A percentile compares a stretch with the other conserved stretches of the same genome.
Evolutionary conservation across 2,113 vertebrate species (phyloP).

Genomic region (Mus spicilegus): DNA sequence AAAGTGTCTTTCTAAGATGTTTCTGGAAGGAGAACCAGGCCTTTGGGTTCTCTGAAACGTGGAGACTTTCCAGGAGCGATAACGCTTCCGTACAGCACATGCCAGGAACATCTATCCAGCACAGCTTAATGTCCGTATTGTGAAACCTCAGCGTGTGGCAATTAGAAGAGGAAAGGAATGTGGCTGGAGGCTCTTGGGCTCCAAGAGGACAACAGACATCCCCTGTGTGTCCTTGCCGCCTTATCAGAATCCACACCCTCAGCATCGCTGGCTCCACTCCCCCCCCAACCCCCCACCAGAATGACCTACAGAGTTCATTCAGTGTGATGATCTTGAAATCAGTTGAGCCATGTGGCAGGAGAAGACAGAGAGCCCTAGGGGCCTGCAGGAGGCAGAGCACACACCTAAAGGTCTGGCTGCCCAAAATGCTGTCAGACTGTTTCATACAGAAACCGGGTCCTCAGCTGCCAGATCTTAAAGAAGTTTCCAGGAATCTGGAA

Average conservation of each 20-base stretch:
- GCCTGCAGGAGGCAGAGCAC: not conserved
- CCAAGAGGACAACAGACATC: not conserved
- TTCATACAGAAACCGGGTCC: not conserved
- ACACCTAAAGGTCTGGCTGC: accelerated
- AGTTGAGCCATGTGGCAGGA: not conserved
- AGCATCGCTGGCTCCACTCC: not conserved
- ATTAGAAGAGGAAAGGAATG: not conserved
- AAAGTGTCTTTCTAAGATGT: not conserved
- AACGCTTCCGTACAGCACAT: not conserved
- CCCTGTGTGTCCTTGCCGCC: not conserved
- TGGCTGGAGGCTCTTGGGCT: not conserved
- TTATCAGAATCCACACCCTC: too few relatives aligned
- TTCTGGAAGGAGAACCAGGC: not conserved
- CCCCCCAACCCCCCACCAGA: not conserved
- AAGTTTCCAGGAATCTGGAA: not conserved
- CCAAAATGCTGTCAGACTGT: accelerated
- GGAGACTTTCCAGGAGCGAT: not conserved
- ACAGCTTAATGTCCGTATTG: not conserved
- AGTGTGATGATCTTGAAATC: not conserved
- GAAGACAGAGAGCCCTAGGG: not conserved
- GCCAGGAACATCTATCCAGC: not conserved
- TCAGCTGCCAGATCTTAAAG: not conserved
- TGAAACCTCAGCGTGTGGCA: not conserved
- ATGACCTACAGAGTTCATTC: not conserved
- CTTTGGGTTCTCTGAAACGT: not conserved